Base-by-base conservation (phyloP, 2,797 vertebrate species). In the Thaleichthys pacificus region DNA sequence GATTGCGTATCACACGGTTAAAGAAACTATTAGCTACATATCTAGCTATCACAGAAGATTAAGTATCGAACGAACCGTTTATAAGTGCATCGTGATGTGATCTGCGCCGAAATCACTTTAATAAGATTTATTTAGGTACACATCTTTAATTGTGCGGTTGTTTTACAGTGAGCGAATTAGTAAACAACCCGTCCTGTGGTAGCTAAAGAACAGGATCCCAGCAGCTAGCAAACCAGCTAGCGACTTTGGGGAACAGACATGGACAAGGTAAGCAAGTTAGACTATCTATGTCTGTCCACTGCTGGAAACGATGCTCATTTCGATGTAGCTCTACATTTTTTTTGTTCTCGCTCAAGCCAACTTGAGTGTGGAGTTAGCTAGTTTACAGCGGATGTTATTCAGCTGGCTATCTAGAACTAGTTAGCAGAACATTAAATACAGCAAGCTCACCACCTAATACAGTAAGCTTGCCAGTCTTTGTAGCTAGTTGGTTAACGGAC, bases 251-350 rank as follows among this genome's bases (percentile, higher is more conserved):
- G 14, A 58, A 21, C 9, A 58, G 21, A 70, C 21, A 91, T 91
- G 91, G 91, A 91, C 77, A 91, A 89, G 89, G 91, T 91, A 70
- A 3, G 74, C 60, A 26, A 22, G 15, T 65, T 4, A 19, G 28
- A 30, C 19, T 14, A 51, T 4, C 24, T 2, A 49, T 75, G 26
- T 51, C 28, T 2, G 11, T 24, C 68, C 6, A 61, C 22, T 56
- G 54, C 54, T 56, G 54, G 32, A 35, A 6, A 35, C 47, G 17
- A 51, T 35, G 32, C 32, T 35, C 32, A 35, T 35, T 35, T 35
- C 32, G 32, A 35, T 8, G 6, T 35, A 35, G 32, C 32, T 35
- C 8, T 35, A 35, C 32, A 8, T 35, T 35, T 7, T 35, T 35
- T 1, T 4, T n/a, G 51, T n/a, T 54, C 17, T 17, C 51, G 15